Evolutionary conservation across 2,888 invertebrate genomes (phyloP), one percentile per base, ranked within the genome.

Genomic region (Himalopsyche tibetana): DNA sequence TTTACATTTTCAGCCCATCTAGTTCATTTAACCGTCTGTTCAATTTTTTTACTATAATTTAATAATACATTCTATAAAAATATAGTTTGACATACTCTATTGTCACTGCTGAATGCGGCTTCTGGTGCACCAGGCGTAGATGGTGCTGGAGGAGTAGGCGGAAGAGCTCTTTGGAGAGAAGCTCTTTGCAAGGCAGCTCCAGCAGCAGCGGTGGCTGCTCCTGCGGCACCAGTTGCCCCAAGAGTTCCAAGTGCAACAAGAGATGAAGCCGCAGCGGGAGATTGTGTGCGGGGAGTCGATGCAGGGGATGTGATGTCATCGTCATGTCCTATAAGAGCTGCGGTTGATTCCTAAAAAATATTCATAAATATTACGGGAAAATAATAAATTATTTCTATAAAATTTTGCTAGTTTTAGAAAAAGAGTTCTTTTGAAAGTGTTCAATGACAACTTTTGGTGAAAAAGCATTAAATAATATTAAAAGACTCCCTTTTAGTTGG

Each of bases 81-180:
- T 51, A 5, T 38, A 40, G 63, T 6, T n/a, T 79, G 15, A 19
- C 51, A 55, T 91, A 95, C 95, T 89, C 96, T 93, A 89, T 94
- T 95, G 63, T 95, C 94, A 89, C 93, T 94, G 89, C 94, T 95
- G 87, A 94, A 94, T 0, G 95, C 95, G 0, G 93, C 92, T 89
- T 95, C 94, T 0, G 94, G 94, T 11, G 92, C 94, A 87, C 93
- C 93, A 2, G 93, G 92, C 80, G 91, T 92, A 87, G 88, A 90
- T 89, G 88, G 86, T 0, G 82, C 69, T 5, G 86, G 83, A 0
- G 88, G 88, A 36, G 88, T 88, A 9, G 87, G 88, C 0, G 88
- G 88, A 15, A 87, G 63, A n/a, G 85, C 82, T 74, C 74, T 74
- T 15, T 74, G 74, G 15, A 74, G 74, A 15, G 74, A 74, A 9